Conservation (phyloP, 2,797 vertebrate species). For the Periparus ater region DNA sequence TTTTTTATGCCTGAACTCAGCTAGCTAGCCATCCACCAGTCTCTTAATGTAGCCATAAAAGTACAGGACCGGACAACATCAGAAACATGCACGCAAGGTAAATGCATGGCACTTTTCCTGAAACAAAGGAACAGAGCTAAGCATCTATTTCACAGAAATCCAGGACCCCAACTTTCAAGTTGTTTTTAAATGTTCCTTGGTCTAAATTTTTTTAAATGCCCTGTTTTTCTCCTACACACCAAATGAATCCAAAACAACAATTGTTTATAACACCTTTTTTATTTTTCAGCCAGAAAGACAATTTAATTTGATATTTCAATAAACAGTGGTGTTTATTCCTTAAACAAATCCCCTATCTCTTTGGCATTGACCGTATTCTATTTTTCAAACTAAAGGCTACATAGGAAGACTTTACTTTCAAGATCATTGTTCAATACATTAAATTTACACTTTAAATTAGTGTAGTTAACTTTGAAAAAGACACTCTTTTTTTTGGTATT, state of each 20-base stretch:
- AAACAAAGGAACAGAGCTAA: neutral
- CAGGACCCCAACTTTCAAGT: neutral
- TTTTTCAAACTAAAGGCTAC: constrained; percentile 70
- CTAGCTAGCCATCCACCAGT: neutral
- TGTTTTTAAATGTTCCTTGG: neutral
- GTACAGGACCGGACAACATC: neutral
- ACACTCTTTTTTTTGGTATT: constrained; percentile 12
- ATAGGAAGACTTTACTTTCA: constrained; percentile 69
- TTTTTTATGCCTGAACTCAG: neutral
- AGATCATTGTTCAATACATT: constrained; percentile 64
- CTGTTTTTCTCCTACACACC: neutral
- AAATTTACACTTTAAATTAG: constrained; percentile 40
- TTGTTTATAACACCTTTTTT: constrained; percentile 66
- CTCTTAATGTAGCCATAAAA: neutral
- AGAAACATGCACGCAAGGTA: neutral
- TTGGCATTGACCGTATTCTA: constrained; percentile 75
- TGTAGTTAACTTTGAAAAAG: constrained; percentile 66
- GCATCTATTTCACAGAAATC: neutral
- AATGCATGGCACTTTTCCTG: neutral
- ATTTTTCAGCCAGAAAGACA: constrained; percentile 79
- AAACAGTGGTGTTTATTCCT: constrained; percentile 69
- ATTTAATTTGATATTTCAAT: constrained; percentile 72
- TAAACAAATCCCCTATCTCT: constrained; percentile 71
- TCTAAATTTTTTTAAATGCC: neutral
- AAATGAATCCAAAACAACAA: constrained; percentile 63